phyloP scores from a whole-genome alignment of 1,140 invertebrate genomes.

The Drosophila suzukii region DNA sequence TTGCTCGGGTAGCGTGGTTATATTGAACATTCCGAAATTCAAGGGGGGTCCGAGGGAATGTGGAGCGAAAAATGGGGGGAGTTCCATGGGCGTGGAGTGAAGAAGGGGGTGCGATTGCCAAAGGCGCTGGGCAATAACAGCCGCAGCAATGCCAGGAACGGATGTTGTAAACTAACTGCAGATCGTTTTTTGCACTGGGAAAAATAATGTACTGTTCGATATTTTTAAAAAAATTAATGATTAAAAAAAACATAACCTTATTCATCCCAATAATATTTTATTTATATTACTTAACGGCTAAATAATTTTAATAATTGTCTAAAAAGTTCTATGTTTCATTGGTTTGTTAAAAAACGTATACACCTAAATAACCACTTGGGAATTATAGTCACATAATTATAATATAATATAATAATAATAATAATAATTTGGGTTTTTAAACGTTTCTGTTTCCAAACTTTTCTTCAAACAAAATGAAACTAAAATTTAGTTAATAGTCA shows the following conservation, averaged over 20 bases:
- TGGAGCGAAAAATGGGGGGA: too few species aligned
- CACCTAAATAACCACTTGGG: background rate
- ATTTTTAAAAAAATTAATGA: too few species aligned
- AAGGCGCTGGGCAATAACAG: slow-evolving; percentile 38
- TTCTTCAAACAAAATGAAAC: too few species aligned
- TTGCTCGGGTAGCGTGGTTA: slow-evolving; percentile 42
- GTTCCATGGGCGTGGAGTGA: slow-evolving; percentile 1
- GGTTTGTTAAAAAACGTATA: background rate
- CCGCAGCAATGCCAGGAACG: slow-evolving; percentile 29
- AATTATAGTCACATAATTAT: background rate
- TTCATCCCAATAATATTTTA: too few species aligned
- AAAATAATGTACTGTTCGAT: background rate
- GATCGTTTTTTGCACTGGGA: slow-evolving; percentile 7
- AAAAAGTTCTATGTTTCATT: background rate
- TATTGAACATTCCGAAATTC: slow-evolving; percentile 48
- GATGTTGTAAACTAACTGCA: slow-evolving; percentile 41
- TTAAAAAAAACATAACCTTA: too few species aligned
- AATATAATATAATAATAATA: too few species aligned
- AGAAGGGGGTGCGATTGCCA: slow-evolving; percentile 11
- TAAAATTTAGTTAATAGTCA: too few species aligned
- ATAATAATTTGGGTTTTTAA: too few species aligned
- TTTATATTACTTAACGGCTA: too few species aligned
- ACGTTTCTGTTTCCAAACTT: too few species aligned
- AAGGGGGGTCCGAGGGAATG: background rate
- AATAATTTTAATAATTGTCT: too few species aligned